Evolutionary conservation across 2,797 vertebrate genomes (phyloP).

Genomic region (Labroides dimidiatus): DNA sequence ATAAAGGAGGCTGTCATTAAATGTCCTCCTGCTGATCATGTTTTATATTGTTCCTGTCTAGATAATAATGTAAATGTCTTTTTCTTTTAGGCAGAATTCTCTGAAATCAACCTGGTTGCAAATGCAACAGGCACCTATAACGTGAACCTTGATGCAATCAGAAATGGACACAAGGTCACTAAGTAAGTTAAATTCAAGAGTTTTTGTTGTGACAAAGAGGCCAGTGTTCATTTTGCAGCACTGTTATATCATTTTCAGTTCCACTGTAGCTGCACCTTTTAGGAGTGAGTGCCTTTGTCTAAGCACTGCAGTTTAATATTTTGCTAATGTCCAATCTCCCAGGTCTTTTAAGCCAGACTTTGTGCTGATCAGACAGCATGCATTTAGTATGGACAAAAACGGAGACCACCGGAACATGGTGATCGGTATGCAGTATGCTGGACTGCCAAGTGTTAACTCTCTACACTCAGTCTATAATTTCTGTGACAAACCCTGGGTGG

Average conservation of each 20-base stretch:
- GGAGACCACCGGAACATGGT: conserved; percentile 93
- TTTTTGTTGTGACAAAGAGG: not conserved
- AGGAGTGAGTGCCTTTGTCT: conserved; percentile 1
- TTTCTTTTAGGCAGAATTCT: conserved; percentile 88
- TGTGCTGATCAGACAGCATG: conserved; percentile 92
- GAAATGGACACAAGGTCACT: conserved; percentile 88
- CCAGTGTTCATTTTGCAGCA: no score
- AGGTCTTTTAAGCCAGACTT: conserved; percentile 93
- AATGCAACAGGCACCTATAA: conserved; percentile 88
- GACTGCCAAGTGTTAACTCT: conserved; percentile 91
- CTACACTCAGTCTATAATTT: conserved; percentile 95
- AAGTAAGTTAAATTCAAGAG: conserved; percentile 82
- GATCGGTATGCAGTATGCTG: conserved; percentile 93
- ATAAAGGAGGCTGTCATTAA: not conserved
- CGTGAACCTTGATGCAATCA: conserved; percentile 89
- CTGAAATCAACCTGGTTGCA: conserved; percentile 90
- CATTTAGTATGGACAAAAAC: conserved; percentile 93
- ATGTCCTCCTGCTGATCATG: not conserved
- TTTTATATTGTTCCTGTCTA: conserved; percentile 2
- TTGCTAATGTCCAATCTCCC: conserved; percentile 44
- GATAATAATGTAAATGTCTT: conserved; percentile 18
- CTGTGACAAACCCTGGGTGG: conserved; percentile 96
- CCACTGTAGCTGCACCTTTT: not conserved
- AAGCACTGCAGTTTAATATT: conserved; percentile 35
- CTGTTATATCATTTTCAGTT: conserved; percentile 6